Base-by-base conservation (phyloP, 2,888 invertebrate genomes). In the Aplocera efformata region DNA sequence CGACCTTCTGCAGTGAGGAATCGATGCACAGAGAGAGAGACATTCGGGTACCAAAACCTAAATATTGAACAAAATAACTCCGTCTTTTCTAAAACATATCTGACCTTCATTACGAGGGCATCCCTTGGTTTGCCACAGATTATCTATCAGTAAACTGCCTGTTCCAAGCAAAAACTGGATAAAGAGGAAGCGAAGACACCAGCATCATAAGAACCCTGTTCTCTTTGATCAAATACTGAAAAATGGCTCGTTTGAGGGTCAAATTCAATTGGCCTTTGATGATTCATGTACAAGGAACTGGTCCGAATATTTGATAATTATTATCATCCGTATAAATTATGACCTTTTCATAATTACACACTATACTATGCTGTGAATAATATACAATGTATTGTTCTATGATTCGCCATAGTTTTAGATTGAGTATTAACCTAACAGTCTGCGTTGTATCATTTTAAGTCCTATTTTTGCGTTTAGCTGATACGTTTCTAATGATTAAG, bases 121-220 rank as follows among this genome's bases (percentile, higher is more conserved):
- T 9, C 38, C 32, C 25, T 32, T 31, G 8, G 1, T 8, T 6
- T 7, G 7, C 17, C 37, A 25, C 28, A 43, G 46, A 34, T 24
- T 10, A 38, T 39, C 38, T 23, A 46, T 46, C 40, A 44, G 43
- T 53, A 37, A 37, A 29, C 27, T 39, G 36, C 44, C 32, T 44
- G 39, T 53, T 51, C 56, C 48, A 48, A 58, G 60, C 65, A 71
- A 76, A 69, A 71, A 70, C 67, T 65, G 56, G 60, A 56, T 55
- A 57, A 56, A 52, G 63, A 68, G 63, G 63, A 66, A 65, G 60
- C 48, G 50, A 42, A 31, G 24, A 35, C 31, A 36, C 69, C 67
- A 63, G 33, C 45, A 37, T 58, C 42, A 54, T 51, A 38, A 55
- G 70, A 62, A 33, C 66, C 48, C 31, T 26, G 33, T 41, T 36